These are phyloP conservation scores for Colostygia pectinataria DNA, from an alignment of 2,888 invertebrate genomes.

Conservation along the genomic window DNA sequence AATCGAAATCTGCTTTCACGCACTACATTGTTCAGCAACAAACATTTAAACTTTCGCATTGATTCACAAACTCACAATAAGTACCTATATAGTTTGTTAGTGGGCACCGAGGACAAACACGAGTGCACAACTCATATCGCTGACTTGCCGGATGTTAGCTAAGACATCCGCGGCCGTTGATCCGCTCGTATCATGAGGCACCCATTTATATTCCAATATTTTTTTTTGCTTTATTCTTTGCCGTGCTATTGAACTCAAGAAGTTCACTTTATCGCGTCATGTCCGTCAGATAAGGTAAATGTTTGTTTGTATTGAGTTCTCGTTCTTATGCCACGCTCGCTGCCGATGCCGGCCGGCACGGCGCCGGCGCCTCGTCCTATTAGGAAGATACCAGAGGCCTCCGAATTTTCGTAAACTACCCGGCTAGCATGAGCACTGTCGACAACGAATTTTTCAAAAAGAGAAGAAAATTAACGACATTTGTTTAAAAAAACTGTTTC, in stretches of 20 bases:
- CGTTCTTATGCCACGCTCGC: slow-evolving; percentile 39
- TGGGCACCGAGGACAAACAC: slow-evolving; percentile 24
- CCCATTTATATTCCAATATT: slow-evolving; percentile 43
- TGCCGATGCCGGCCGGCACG: slow-evolving; percentile 13
- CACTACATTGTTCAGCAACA: no score
- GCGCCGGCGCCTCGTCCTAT: slow-evolving; percentile 30
- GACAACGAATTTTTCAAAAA: no score
- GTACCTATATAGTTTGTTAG: slow-evolving; percentile 8
- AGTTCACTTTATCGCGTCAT: slow-evolving; percentile 47
- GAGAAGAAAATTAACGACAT: no score
- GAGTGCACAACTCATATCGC: slow-evolving; percentile 39
- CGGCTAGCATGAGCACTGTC: no score
- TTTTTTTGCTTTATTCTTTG: slow-evolving; percentile 48
- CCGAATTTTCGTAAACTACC: no score
- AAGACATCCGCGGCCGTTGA: slow-evolving; percentile 66
- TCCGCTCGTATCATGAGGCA: slow-evolving; percentile 50
- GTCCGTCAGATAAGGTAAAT: slow-evolving; percentile 61
- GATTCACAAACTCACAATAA: no score
- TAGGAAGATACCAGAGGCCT: slow-evolving; percentile 57
- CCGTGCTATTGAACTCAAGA: slow-evolving; percentile 57
- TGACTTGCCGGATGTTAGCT: slow-evolving; percentile 57
- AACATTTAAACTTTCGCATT: no score
- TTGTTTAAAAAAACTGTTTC: no score
- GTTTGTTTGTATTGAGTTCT: slow-evolving; percentile 66
- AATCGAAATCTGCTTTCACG: no score